phyloP scores from a whole-genome alignment of 2,113 vertebrate genomes.

The Prietella phreatophila region DNA sequence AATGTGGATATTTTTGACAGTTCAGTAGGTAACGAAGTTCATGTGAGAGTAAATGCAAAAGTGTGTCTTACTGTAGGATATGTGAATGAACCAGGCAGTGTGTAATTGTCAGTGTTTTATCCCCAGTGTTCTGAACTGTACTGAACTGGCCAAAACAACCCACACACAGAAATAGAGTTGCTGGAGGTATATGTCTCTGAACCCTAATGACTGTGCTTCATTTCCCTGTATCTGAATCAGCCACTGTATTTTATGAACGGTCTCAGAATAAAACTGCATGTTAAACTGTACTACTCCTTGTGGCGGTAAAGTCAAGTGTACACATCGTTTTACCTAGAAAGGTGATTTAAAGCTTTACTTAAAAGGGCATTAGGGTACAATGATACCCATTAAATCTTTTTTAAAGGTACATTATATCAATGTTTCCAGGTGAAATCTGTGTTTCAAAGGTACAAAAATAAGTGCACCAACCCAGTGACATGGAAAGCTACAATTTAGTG shows the following conservation, averaged over 20 bases:
- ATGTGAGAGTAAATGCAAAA: slow-evolving; percentile 22
- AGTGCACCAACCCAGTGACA: background rate
- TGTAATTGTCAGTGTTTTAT: slow-evolving; percentile 25
- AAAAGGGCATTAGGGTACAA: background rate
- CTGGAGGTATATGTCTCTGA: slow-evolving; percentile 51
- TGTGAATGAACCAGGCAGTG: slow-evolving; percentile 32
- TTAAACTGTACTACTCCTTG: background rate
- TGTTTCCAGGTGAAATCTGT: background rate
- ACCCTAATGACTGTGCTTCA: slow-evolving; percentile 57
- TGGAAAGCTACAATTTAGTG: background rate
- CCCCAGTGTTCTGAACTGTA: slow-evolving; percentile 18
- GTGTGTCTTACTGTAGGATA: slow-evolving; percentile 41
- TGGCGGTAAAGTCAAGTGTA: background rate
- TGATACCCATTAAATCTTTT: background rate
- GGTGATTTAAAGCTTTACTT: background rate
- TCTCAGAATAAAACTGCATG: background rate
- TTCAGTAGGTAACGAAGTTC: slow-evolving; percentile 44
- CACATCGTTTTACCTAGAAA: background rate
- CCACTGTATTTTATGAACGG: slow-evolving; percentile 66
- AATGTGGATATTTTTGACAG: slow-evolving; percentile 24
- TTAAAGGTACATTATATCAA: background rate
- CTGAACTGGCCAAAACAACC: slow-evolving; percentile 41
- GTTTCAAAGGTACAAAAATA: background rate
- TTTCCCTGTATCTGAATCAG: slow-evolving; percentile 71
- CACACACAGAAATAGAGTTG: slow-evolving; percentile 16